Evolutionary conservation across 1,140 invertebrate species (phyloP), one percentile per base, ranked within the genome.

Genomic region (Vanessa atalanta): DNA sequence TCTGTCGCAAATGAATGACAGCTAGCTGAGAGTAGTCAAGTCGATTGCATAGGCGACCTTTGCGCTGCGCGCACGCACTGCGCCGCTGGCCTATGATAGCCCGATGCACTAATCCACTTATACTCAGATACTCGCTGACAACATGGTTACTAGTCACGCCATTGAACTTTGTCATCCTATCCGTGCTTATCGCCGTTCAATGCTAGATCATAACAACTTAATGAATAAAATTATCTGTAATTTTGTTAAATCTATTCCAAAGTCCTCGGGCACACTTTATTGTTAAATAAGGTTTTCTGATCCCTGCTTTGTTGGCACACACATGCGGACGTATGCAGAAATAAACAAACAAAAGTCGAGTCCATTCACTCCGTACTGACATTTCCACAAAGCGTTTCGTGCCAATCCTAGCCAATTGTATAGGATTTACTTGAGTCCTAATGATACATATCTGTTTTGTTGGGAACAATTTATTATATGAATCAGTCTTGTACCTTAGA

Each of bases 311-410:
- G 83, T 88, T 89, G 87, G 88, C 89, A 89, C 83, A 83, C 84
- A 81, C 77, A 88, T 88, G 83, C 88, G 86, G 85, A 91, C 82
- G 84, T 84, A 87, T 85, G 79, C 81, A 83, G 73, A 85, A 84
- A 88, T 87, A 88, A 88, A 89, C 80, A 88, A 86, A 86, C 83
- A 86, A 84, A 89, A 85, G 79, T 84, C 78, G 84, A 87, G 86
- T 88, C 88, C 88, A 89, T 91, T 91, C 87, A 89, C 85, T 87
- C 82, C 72, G 79, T 76, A 78, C 81, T 91, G 89, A 90, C 88
- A 90, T 90, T 91, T 90, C 83, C 86, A 84, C 79, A 79, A 75
- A 76, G 69, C 63, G 77, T 78, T 83, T 83, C 83, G 84, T 88
- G 88, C 87, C 88, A 87, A 87, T 90, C 74, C 31, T 79, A 70